Percentiles rank a stretch among this genome's conserved stretches.
Conservation (phyloP, 1,140 invertebrate genomes). For the Homalodisca vitripennis region DNA sequence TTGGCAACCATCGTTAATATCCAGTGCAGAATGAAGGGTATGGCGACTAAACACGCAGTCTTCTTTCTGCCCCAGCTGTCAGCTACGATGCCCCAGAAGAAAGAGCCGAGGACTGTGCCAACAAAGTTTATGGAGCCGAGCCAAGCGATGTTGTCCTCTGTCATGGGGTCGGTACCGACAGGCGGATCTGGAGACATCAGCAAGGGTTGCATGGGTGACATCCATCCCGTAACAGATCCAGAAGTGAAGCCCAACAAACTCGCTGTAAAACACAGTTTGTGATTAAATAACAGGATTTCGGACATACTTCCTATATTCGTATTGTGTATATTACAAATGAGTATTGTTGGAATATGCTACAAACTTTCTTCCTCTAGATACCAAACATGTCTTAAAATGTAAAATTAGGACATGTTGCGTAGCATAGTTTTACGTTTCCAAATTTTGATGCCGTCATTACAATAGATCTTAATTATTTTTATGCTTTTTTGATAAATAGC, state of each 20-base stretch:
- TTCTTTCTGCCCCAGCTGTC: constrained; percentile 75
- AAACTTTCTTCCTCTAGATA: too few species aligned
- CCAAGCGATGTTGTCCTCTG: constrained; percentile 57
- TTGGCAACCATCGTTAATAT: constrained; percentile 63
- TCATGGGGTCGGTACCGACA: constrained; percentile 47
- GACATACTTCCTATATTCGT: too few species aligned
- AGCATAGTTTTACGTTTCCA: too few species aligned
- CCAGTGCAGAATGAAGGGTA: constrained; percentile 79
- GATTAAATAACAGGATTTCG: too few species aligned
- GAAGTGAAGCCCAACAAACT: constrained; percentile 52
- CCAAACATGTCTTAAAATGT: too few species aligned
- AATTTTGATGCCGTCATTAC: too few species aligned
- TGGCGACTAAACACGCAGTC: constrained; percentile 64
- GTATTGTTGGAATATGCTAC: too few species aligned
- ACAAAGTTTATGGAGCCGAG: constrained; percentile 75
- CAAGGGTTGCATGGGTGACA: constrained; percentile 51
- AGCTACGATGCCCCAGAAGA: constrained; percentile 66
- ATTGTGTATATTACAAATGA: too few species aligned
- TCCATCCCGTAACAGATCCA: constrained; percentile 54
- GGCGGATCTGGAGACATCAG: constrained; percentile 49
- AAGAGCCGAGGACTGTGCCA: constrained; percentile 70
- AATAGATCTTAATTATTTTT: too few species aligned
- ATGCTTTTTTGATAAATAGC: too few species aligned
- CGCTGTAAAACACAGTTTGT: too few species aligned
- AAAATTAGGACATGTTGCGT: too few species aligned